phyloP scores from a whole-genome alignment of 2,797 vertebrate species.

The Poeciliopsis presidionis region DNA sequence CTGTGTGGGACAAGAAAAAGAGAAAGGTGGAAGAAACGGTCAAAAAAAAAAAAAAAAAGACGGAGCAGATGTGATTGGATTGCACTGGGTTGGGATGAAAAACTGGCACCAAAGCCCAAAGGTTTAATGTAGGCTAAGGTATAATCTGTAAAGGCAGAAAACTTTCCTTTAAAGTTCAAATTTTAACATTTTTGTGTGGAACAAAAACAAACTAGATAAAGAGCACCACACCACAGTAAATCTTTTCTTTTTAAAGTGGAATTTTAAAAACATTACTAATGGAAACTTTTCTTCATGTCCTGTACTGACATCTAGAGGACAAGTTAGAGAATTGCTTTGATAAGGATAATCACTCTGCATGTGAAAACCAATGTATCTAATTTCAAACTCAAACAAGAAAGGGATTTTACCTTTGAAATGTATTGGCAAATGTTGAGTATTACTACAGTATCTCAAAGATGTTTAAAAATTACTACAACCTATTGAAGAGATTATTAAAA shows the following conservation, averaged over 20 bases:
- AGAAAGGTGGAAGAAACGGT: not conserved
- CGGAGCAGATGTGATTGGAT: conserved; percentile 1
- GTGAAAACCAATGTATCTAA: not conserved
- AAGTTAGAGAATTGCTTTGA: not conserved
- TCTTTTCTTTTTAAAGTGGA: conserved; percentile 1
- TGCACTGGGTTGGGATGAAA: conserved; percentile 11
- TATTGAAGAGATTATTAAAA: not conserved
- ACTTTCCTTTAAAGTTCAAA: not conserved
- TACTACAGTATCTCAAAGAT: not conserved
- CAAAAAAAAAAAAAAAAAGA: conserved; percentile 2
- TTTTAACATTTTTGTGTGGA: not conserved
- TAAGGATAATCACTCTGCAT: not conserved
- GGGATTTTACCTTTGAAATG: not conserved
- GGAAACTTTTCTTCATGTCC: conserved; percentile 5
- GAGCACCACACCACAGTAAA: not conserved
- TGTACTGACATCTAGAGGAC: conserved; percentile 46
- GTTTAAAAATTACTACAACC: not conserved
- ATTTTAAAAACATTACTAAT: not conserved
- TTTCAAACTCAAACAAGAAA: not conserved
- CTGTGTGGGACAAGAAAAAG: conserved; percentile 20
- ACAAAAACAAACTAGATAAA: not conserved
- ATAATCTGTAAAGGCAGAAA: not conserved
- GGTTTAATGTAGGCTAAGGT: not conserved
- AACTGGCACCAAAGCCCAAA: conserved; percentile 5
- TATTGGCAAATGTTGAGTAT: not conserved